A percentile compares a stretch with the other conserved stretches of the same genome.
These are phyloP conservation scores for Rhagophthalmus giganteus DNA, from an alignment of 2,888 invertebrate genomes.

Conservation along the genomic window DNA sequence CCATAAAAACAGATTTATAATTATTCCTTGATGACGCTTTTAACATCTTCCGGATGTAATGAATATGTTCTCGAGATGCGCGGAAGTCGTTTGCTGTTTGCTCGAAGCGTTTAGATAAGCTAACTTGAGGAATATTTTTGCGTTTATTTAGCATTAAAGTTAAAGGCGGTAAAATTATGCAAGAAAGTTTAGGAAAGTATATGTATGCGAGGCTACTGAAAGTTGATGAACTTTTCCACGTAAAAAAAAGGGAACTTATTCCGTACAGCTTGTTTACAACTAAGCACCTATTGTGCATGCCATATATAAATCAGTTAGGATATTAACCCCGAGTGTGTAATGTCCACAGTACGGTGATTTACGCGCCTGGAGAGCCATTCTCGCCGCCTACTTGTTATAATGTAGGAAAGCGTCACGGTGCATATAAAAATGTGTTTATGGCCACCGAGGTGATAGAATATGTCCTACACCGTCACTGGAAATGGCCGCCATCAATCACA, in stretches of 20 bases:
- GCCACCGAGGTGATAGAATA: conserved; percentile 51
- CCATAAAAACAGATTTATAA: conserved; percentile 31
- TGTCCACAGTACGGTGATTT: conserved; percentile 53
- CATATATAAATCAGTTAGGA: conserved; percentile 51
- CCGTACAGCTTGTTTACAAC: conserved; percentile 13
- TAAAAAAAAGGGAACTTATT: conserved; percentile 13
- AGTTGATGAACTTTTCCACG: conserved; percentile 13
- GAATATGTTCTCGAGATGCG: conserved; percentile 32
- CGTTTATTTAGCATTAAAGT: conserved; percentile 25
- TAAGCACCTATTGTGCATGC: conserved; percentile 38
- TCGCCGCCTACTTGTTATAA: conserved; percentile 52
- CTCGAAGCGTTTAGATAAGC: conserved; percentile 24
- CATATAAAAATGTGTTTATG: conserved; percentile 55
- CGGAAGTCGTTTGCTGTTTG: conserved; percentile 29
- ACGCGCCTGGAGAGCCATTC: conserved; percentile 54
- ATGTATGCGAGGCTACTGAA: conserved; percentile 3
- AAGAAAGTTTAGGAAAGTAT: conserved; percentile 13
- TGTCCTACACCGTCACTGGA: conserved; percentile 50
- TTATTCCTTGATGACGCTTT: conserved; percentile 32
- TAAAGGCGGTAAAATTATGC: conserved; percentile 16
- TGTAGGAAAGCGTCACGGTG: conserved; percentile 49
- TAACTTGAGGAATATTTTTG: conserved; percentile 26
- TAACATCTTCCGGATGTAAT: conserved; percentile 34
- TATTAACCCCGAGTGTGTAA: conserved; percentile 56
- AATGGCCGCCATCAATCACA: conserved; percentile 54